Conservation (phyloP, 2,113 vertebrate genomes). For the Procavia capensis region DNA sequence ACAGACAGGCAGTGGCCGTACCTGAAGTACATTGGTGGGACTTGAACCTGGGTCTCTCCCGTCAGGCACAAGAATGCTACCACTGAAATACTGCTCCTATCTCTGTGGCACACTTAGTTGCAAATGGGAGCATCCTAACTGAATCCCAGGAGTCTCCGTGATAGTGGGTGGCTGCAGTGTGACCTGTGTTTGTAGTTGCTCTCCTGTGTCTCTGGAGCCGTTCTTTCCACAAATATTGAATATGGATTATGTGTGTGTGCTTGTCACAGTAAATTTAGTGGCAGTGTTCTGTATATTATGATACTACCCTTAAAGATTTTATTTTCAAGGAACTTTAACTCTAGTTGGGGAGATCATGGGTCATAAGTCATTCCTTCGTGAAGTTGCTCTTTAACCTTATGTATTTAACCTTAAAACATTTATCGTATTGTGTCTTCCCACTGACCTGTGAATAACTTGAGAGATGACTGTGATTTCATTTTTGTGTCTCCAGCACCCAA, state of each 20-base stretch:
- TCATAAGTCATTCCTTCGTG: not conserved
- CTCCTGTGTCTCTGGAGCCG: not conserved
- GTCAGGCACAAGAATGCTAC: not conserved
- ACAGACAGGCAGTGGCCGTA: not conserved
- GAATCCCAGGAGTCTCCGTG: not conserved
- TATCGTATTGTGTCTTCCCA: not conserved
- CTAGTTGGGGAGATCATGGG: not conserved
- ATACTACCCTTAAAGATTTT: not conserved
- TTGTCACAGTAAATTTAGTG: accelerated
- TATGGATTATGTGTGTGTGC: not conserved
- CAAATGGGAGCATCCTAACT: not conserved
- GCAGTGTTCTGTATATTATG: not conserved
- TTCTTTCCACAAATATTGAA: not conserved
- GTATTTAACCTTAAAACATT: slow-evolving; percentile 15
- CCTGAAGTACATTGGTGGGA: not conserved
- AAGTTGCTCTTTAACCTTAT: not conserved
- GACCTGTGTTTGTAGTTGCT: not conserved
- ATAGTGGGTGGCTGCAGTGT: not conserved
- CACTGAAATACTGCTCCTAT: not conserved
- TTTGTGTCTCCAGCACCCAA: not conserved
- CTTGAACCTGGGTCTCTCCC: not conserved
- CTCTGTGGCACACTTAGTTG: not conserved
- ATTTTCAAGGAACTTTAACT: not conserved
- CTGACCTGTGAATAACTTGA: not conserved
- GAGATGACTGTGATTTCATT: not conserved